A percentile compares a stretch with the other conserved stretches of the same genome.
phyloP scores from a whole-genome alignment of 64 coral and sea anemone genomes.

The Montipora capricornis region DNA sequence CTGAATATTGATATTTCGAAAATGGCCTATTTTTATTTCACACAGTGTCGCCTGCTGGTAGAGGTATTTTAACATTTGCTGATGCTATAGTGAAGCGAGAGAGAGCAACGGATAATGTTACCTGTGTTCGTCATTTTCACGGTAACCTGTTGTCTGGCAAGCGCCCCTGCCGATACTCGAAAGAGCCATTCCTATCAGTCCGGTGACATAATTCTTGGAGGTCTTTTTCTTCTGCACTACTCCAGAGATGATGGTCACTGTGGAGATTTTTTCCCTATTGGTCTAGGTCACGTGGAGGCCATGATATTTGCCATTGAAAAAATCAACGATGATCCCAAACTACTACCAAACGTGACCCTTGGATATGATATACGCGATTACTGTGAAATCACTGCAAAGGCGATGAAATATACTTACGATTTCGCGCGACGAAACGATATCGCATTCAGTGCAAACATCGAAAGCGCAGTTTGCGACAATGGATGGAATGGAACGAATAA shows the following conservation, averaged over 20 bases:
- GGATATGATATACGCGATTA: constrained; percentile 66
- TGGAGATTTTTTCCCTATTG: constrained; percentile 53
- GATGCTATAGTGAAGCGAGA: neutral
- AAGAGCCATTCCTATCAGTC: neutral
- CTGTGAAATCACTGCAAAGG: constrained; percentile 36
- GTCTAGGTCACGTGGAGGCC: constrained; percentile 66
- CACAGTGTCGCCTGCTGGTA: too few relatives aligned
- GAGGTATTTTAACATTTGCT: too few relatives aligned
- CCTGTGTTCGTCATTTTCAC: neutral
- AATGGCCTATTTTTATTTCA: too few relatives aligned
- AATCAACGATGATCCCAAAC: constrained; percentile 55
- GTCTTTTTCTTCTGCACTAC: constrained; percentile 68
- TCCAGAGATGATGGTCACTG: constrained; percentile 39
- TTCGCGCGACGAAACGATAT: constrained; percentile 23
- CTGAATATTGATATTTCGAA: too few relatives aligned
- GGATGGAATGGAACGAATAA: neutral
- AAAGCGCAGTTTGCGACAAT: neutral
- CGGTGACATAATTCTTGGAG: constrained; percentile 72
- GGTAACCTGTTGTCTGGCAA: neutral
- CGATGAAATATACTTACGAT: constrained; percentile 43
- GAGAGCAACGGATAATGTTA: neutral
- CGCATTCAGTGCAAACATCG: neutral
- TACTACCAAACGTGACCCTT: constrained; percentile 43
- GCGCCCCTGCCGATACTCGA: neutral
- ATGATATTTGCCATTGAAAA: constrained; percentile 75